phyloP scores from a whole-genome alignment of 2,797 vertebrate species.

The Strix occidentalis region DNA sequence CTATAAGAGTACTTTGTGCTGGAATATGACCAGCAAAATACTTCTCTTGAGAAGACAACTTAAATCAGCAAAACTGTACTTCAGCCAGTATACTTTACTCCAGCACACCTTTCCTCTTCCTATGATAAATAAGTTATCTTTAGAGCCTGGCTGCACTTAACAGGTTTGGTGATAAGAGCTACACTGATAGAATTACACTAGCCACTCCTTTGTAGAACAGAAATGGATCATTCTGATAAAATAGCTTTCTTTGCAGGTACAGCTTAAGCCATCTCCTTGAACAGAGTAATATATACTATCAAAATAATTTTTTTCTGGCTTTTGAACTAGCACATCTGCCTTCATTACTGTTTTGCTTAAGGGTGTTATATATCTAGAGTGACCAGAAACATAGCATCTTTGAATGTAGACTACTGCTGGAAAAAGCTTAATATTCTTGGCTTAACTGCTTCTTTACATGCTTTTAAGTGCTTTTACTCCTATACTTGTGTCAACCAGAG shows the following conservation, averaged over 20 bases:
- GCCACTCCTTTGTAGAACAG: neutral
- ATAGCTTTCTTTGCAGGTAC: neutral
- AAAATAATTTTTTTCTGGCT: neutral
- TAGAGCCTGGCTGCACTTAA: conserved; percentile 11
- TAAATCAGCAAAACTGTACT: neutral
- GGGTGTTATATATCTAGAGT: neutral
- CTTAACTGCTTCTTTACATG: neutral
- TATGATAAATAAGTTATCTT: conserved; percentile 30
- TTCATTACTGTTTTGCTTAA: neutral
- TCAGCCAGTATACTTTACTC: neutral
- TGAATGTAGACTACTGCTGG: neutral
- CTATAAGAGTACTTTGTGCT: neutral
- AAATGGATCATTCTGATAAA: conserved; percentile 14
- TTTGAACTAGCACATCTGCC: neutral
- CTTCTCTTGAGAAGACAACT: neutral
- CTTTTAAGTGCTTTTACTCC: neutral
- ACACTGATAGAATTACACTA: conserved; percentile 21
- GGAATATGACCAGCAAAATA: neutral
- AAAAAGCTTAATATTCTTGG: neutral
- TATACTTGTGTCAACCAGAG: neutral
- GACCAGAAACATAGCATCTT: neutral
- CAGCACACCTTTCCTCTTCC: neutral
- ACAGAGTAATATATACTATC: neutral
- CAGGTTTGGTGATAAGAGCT: conserved; percentile 34
- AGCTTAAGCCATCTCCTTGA: neutral